These are phyloP conservation scores for Mola mola DNA, from an alignment of 2,113 vertebrate species.

Conservation along the genomic window DNA sequence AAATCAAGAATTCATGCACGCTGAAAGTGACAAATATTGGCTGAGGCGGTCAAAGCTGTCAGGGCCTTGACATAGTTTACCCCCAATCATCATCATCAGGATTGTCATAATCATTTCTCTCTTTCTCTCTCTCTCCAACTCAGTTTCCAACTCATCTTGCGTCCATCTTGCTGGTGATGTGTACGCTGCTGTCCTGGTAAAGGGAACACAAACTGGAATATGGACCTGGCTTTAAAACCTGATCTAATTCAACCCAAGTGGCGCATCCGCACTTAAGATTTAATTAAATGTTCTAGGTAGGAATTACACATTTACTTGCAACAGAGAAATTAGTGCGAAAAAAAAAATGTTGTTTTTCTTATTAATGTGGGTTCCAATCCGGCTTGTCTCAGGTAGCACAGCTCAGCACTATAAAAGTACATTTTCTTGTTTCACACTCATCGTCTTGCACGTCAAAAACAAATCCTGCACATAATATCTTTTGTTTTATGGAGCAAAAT, in stretches of 20 bases:
- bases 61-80: slow-evolving; percentile 50
- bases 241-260: background rate
- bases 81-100: slow-evolving; percentile 42
- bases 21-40: slow-evolving; percentile 91
- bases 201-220: background rate
- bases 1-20: slow-evolving; percentile 94
- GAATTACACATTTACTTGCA: too few species aligned
- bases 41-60: slow-evolving; percentile 78
- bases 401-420: too few species aligned
- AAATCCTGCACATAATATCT: too few species aligned
- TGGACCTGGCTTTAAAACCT: background rate
- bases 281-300: too few species aligned
- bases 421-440: background rate
- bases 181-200: slow-evolving; percentile 2
- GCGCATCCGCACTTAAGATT: background rate
- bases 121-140: slow-evolving; percentile 14
- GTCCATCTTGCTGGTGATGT: background rate
- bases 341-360: too few species aligned
- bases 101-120: slow-evolving; percentile 24
- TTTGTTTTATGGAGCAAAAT: too few species aligned
- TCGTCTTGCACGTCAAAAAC: background rate
- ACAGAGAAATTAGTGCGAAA: background rate
- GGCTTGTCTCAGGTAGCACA: too few species aligned
- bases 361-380: too few species aligned
- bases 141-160: background rate